These are phyloP conservation scores for Hippoglossus hippoglossus DNA, from an alignment of 2,797 vertebrate species.

Conservation along the genomic window DNA sequence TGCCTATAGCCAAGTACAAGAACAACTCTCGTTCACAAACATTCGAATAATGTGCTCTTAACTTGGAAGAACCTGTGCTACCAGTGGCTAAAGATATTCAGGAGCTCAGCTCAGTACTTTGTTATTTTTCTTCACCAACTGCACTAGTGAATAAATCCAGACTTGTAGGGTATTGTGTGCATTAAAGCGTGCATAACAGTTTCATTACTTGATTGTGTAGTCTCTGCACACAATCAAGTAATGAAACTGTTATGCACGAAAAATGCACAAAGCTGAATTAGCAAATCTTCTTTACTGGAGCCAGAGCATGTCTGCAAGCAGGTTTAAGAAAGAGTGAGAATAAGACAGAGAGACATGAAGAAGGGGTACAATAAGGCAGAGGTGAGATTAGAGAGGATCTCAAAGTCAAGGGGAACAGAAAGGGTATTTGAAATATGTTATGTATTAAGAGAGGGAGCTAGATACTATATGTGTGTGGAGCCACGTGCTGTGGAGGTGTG, in stretches of 20 bases:
- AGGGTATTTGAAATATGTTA: conserved; percentile 50
- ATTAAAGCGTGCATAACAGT: conserved; percentile 84
- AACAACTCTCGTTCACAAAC: no score
- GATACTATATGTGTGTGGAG: not conserved
- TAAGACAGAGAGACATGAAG: conserved; percentile 8
- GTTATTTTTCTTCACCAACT: not conserved
- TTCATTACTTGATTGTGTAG: conserved; percentile 89
- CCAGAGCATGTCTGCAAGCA: conserved; percentile 84
- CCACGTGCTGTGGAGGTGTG: conserved; percentile 35
- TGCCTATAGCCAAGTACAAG: no score
- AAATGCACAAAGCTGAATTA: conserved; percentile 90
- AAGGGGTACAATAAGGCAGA: conserved; percentile 23
- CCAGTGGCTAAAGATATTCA: no score
- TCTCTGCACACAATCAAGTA: no score
- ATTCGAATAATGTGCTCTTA: no score
- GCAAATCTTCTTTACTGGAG: conserved; percentile 88
- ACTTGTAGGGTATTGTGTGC: conserved; percentile 66
- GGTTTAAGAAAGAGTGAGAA: conserved; percentile 75
- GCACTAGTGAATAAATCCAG: conserved; percentile 30
- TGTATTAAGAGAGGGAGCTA: conserved; percentile 22
- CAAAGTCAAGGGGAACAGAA: conserved; percentile 17
- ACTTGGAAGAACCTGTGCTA: no score
- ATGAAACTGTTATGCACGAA: no score
- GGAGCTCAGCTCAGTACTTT: no score
- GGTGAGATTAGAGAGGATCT: conserved; percentile 43